A percentile compares a stretch with the other conserved stretches of the same genome.
Evolutionary conservation across 2,797 vertebrate species (phyloP).

Genomic region (Naso thynnoides): DNA sequence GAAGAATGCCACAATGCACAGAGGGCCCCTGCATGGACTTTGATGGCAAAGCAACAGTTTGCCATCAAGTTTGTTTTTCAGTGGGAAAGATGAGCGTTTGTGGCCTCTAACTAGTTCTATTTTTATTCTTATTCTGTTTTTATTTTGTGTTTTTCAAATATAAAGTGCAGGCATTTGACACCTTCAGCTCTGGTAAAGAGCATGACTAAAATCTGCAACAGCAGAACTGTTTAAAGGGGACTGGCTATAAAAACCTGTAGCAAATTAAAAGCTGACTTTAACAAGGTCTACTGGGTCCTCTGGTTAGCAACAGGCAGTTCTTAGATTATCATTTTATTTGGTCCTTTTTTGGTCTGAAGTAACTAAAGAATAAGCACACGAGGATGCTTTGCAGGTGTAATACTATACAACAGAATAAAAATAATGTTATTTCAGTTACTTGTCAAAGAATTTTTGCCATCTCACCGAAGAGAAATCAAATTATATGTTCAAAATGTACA

Average conservation of each 20-base stretch:
- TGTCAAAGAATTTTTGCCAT: conserved; percentile 20
- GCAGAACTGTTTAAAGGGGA: conserved; percentile 5
- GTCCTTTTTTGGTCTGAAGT: conserved; percentile 26
- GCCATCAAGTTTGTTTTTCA: conserved; percentile 47
- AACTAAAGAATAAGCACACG: conserved; percentile 33
- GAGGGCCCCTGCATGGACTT: conserved; percentile 19
- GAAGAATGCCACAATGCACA: conserved; percentile 30
- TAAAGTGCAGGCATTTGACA: conserved; percentile 24
- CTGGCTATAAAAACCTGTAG: background rate
- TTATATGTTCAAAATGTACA: conserved; percentile 56
- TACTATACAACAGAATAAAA: conserved; percentile 20
- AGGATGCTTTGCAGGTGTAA: conserved; percentile 1
- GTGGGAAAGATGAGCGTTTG: conserved; percentile 17
- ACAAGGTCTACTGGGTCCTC: background rate
- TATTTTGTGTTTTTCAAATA: conserved; percentile 43
- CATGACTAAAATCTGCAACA: conserved; percentile 24
- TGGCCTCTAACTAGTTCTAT: conserved; percentile 31
- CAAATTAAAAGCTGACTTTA: background rate
- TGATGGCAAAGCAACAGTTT: conserved; percentile 13
- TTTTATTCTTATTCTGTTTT: too few species aligned
- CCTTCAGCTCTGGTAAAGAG: conserved; percentile 36
- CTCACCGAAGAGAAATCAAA: conserved; percentile 43
- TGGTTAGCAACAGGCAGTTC: conserved; percentile 20
- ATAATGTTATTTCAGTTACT: conserved; percentile 39
- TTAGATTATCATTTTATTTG: conserved; percentile 34